Percentiles rank a stretch among this genome's conserved stretches.
These are phyloP conservation scores for Siphamia tubifer DNA, from an alignment of 2,113 vertebrate species.

Conservation along the genomic window DNA sequence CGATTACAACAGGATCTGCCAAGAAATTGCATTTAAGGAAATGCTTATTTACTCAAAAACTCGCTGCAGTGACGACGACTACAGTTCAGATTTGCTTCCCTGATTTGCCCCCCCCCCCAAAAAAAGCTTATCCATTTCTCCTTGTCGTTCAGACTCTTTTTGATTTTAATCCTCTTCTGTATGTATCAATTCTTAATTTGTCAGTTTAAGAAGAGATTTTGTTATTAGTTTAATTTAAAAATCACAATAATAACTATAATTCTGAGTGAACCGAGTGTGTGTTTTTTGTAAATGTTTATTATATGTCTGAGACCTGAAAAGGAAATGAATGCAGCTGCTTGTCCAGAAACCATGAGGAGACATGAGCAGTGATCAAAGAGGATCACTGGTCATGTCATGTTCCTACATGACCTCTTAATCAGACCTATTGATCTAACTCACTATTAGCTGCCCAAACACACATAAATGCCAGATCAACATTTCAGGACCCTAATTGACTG, in stretches of 20 bases:
- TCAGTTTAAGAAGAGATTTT: background rate
- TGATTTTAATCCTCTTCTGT: constrained; percentile 14
- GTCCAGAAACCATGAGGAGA: background rate
- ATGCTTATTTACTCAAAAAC: constrained; percentile 53
- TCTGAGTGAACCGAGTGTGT: too few relatives aligned
- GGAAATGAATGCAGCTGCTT: background rate
- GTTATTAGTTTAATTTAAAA: too few relatives aligned
- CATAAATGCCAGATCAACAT: constrained; percentile 50
- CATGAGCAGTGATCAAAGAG: constrained; percentile 39
- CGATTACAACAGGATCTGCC: constrained; percentile 72
- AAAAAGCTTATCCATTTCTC: background rate
- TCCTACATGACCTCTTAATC: constrained; percentile 73
- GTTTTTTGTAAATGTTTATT: background rate
- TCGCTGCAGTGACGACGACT: background rate
- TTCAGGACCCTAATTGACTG: constrained; percentile 33
- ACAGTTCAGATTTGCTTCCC: background rate
- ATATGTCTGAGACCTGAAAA: background rate
- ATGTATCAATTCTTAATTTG: background rate
- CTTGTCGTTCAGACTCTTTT: constrained; percentile 1
- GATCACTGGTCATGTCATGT: constrained; percentile 68
- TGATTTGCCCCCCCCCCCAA: background rate
- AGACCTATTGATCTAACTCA: constrained; percentile 71
- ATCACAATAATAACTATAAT: too few relatives aligned
- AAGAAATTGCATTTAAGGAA: constrained; percentile 66
- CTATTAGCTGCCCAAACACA: constrained; percentile 65